phyloP scores from a whole-genome alignment of 2,797 vertebrate genomes.

The Lepidocolaptes lacrymiger region DNA sequence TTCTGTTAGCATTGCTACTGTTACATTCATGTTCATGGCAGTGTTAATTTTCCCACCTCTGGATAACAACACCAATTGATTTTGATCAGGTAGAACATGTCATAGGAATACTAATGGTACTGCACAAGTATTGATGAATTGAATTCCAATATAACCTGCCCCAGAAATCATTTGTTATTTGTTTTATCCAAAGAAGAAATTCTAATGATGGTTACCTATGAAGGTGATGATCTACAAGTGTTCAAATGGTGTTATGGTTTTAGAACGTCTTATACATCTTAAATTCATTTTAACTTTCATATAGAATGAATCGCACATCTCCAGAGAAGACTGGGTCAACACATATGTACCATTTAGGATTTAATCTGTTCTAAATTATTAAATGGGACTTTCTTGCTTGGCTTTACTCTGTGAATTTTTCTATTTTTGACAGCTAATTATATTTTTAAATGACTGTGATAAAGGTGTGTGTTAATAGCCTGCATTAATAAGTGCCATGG shows the following conservation, averaged over 20 bases:
- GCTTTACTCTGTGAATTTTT: neutral
- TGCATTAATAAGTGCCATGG: neutral
- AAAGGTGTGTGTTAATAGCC: neutral
- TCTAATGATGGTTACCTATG: neutral
- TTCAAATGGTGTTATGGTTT: neutral
- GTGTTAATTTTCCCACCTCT: neutral
- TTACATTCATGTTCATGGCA: neutral
- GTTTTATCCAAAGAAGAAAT: neutral
- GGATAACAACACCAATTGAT: neutral
- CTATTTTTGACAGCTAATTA: neutral
- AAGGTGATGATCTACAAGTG: neutral
- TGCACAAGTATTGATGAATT: accelerated
- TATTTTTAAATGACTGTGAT: neutral
- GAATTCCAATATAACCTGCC: neutral
- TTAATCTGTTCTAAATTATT: neutral
- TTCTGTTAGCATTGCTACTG: neutral
- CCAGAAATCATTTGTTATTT: neutral
- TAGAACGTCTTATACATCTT: neutral
- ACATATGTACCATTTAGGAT: neutral
- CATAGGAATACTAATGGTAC: neutral
- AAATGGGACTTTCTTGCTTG: neutral
- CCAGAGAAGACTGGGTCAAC: neutral
- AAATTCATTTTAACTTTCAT: neutral
- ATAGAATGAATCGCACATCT: neutral
- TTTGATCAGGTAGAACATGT: neutral